Evolutionary conservation across 2,888 invertebrate genomes (phyloP).

Genomic region (Fabriciana adippe): DNA sequence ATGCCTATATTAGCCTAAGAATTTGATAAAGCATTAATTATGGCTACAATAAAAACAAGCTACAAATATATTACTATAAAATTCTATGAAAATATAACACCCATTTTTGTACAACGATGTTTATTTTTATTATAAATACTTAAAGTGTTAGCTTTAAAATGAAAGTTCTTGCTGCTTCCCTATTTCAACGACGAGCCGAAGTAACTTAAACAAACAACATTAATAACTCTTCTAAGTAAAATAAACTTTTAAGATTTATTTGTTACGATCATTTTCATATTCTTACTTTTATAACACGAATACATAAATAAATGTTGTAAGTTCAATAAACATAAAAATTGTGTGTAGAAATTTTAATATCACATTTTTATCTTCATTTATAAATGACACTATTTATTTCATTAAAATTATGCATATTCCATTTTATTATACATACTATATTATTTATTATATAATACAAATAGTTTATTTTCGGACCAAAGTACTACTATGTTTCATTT

Average conservation of each 20-base stretch:
- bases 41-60: too few relatives aligned
- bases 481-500: too few relatives aligned
- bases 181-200: constrained; percentile 44
- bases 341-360: too few relatives aligned
- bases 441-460: too few relatives aligned
- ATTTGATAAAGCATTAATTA: too few relatives aligned
- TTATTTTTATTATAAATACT: constrained; percentile 35
- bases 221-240: constrained; percentile 49
- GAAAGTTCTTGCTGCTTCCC: constrained; percentile 46
- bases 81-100: neutral
- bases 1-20: too few relatives aligned
- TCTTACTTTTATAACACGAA: constrained; percentile 31
- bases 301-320: constrained; percentile 17
- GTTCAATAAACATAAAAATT: neutral
- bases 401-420: too few relatives aligned
- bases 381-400: too few relatives aligned
- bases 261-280: constrained; percentile 40
- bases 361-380: too few relatives aligned
- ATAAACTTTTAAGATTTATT: constrained; percentile 49
- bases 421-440: too few relatives aligned
- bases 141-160: constrained; percentile 49
- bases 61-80: neutral
- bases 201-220: constrained; percentile 53
- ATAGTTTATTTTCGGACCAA: too few relatives aligned
- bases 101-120: constrained; percentile 3